These are phyloP conservation scores for Yponomeuta evonymella DNA, from an alignment of 2,888 invertebrate species.

Conservation along the genomic window DNA sequence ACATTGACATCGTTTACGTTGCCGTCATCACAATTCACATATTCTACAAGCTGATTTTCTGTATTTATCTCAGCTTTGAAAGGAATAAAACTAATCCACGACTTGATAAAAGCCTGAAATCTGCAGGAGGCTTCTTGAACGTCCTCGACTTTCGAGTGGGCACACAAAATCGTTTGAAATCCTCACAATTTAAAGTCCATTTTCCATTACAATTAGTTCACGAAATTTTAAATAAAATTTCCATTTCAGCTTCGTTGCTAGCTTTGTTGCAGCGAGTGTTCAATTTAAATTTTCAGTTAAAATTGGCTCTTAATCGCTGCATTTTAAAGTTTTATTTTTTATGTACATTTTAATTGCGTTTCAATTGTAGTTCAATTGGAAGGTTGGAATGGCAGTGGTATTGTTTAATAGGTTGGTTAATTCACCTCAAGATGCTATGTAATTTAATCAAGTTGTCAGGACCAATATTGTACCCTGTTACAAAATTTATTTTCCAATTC, in stretches of 20 bases:
- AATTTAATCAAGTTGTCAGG: no score
- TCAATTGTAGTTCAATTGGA: neutral
- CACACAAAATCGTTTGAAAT: neutral
- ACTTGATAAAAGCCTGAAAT: neutral
- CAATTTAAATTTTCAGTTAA: constrained; percentile 5
- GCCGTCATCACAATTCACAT: no score
- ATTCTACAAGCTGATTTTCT: no score
- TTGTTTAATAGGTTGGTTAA: neutral
- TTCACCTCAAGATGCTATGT: neutral
- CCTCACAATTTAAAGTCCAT: neutral
- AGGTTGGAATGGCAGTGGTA: neutral
- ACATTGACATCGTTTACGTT: no score
- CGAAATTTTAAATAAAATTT: neutral
- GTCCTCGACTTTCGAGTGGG: neutral
- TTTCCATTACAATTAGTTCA: neutral
- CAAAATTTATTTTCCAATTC: neutral
- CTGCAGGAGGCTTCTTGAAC: neutral
- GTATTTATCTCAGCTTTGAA: neutral
- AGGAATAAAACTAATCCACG: neutral
- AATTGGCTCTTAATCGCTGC: neutral
- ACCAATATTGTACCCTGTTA: no score
- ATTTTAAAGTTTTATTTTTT: constrained; percentile 8
- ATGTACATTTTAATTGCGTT: neutral
- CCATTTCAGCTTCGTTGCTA: neutral
- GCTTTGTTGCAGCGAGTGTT: constrained; percentile 7